phyloP scores from a whole-genome alignment of 1,140 invertebrate species.

The Rhagoletis pomonella region DNA sequence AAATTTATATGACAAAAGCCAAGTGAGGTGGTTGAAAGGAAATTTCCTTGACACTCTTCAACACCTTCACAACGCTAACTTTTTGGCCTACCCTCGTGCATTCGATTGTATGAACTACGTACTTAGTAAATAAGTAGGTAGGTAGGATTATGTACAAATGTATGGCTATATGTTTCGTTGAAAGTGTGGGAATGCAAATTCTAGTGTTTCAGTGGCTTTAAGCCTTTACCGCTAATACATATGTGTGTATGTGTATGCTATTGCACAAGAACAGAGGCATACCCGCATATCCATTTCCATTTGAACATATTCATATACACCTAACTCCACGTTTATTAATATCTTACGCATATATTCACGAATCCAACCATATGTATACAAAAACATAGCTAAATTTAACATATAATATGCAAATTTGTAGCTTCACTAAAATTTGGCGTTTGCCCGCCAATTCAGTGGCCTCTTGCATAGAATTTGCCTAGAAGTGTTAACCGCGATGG shows the following conservation, averaged over 20 bases:
- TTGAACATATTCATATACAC: too few species aligned
- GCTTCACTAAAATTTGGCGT: not conserved
- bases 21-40: too few species aligned
- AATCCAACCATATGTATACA: not conserved
- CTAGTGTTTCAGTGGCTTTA: not conserved
- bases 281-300: too few species aligned
- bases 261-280: too few species aligned
- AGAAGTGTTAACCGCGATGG: not conserved
- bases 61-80: too few species aligned
- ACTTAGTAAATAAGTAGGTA: too few species aligned
- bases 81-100: too few species aligned
- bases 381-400: not conserved
- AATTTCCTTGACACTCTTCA: too few species aligned
- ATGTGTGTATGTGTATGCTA: not conserved
- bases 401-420: not conserved
- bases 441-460: not conserved
- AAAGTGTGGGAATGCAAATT: constrained; percentile 12
- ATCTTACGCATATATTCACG: too few species aligned
- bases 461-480: not conserved
- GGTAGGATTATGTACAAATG: not conserved
- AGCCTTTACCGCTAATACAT: not conserved
- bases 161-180: not conserved
- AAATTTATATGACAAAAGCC: too few species aligned
- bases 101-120: too few species aligned
- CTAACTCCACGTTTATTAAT: too few species aligned